A percentile compares a stretch with the other conserved stretches of the same genome.
Conservation (phyloP, 2,888 invertebrate genomes). For the Adelphocoris suturalis region DNA sequence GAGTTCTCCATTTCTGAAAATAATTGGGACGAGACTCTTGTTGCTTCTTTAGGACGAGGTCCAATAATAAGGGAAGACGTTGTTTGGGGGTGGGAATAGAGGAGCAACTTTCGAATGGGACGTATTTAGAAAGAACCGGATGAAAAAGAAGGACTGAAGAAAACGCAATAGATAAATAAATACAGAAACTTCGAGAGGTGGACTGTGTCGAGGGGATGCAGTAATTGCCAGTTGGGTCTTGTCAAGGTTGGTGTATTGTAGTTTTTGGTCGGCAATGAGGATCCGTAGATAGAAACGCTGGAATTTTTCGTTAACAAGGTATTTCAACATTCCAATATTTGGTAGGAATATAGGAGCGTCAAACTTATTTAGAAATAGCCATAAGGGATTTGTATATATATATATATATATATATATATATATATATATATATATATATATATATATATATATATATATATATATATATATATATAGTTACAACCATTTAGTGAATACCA, state of each 20-base stretch:
- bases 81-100: background rate
- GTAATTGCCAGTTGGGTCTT: background rate
- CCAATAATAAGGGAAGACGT: constrained; percentile 40
- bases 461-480: too few relatives aligned
- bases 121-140: background rate
- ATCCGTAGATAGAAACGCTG: too few relatives aligned
- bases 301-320: too few relatives aligned
- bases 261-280: background rate
- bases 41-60: constrained; percentile 50
- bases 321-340: too few relatives aligned
- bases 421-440: too few relatives aligned
- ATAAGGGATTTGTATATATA: too few relatives aligned
- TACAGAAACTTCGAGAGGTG: background rate
- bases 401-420: too few relatives aligned
- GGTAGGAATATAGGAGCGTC: too few relatives aligned
- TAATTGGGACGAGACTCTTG: constrained; percentile 60
- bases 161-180: background rate
- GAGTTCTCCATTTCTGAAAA: constrained; percentile 65
- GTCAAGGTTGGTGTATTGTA: background rate
- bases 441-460: too few relatives aligned
- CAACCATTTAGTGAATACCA: too few relatives aligned
- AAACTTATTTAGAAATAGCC: too few relatives aligned
- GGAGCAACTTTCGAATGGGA: background rate
- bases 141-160: background rate
- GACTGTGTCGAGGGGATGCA: background rate